Evolutionary conservation across 1,140 invertebrate genomes (phyloP).

Genomic region (Latrodectus geometricus): DNA sequence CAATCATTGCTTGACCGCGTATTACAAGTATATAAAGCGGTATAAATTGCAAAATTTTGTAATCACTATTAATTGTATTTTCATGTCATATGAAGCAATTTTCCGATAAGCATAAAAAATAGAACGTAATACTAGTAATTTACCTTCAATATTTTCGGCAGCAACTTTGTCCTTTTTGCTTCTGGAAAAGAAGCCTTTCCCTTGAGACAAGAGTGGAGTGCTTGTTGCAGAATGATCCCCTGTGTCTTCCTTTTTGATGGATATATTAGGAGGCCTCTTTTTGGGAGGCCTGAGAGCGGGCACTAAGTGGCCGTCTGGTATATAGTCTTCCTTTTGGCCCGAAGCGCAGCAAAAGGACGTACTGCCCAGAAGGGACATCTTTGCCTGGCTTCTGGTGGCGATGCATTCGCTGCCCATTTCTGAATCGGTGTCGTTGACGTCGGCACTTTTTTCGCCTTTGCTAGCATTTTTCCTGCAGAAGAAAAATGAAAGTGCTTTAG

Average conservation of each 20-base stretch:
- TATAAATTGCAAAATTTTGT: too few species aligned
- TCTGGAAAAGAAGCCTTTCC: conserved; percentile 13
- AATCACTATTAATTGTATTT: too few species aligned
- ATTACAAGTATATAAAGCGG: too few species aligned
- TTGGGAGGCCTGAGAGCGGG: conserved; percentile 12
- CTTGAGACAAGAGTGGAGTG: conserved; percentile 11
- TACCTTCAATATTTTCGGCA: conserved; percentile 11
- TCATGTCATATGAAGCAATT: too few species aligned
- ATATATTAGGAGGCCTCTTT: conserved; percentile 19
- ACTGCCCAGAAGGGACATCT: conserved; percentile 36
- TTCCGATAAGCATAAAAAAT: too few species aligned
- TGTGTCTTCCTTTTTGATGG: neutral
- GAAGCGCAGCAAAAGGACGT: conserved; percentile 54
- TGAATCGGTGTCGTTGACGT: conserved; percentile 38
- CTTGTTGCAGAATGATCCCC: conserved; percentile 16
- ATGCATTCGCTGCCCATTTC: conserved; percentile 3
- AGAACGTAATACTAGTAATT: too few species aligned
- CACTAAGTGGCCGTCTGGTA: conserved; percentile 21
- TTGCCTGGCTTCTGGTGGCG: conserved; percentile 35
- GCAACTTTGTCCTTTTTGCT: conserved; percentile 15
- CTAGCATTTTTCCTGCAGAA: conserved; percentile 37
- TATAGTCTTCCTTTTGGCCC: conserved; percentile 51
- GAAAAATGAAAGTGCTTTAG: neutral
- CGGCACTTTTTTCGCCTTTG: conserved; percentile 43
- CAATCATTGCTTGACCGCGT: too few species aligned